Conservation (phyloP, 2,113 vertebrate genomes). For the Oreocharis arfaki region DNA sequence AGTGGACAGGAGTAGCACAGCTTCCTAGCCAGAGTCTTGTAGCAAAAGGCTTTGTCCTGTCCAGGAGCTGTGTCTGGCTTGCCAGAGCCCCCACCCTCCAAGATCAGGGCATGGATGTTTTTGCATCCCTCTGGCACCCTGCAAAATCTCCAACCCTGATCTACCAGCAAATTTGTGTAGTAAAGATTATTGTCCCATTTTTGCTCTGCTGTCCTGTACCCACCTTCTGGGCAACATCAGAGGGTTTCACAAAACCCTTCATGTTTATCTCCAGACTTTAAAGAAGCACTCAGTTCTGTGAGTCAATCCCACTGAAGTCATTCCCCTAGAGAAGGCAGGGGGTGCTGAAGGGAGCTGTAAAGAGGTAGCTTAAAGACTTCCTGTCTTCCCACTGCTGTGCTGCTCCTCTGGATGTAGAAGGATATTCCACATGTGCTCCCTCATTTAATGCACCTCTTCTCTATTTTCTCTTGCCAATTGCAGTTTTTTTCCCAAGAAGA, state of each 20-base stretch:
- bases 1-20: neutral
- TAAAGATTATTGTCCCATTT: neutral
- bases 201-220: neutral
- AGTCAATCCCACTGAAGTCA: neutral
- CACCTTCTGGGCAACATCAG: fast-evolving
- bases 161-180: neutral
- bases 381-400: neutral
- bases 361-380: neutral
- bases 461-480: neutral
- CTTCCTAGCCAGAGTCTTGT: neutral
- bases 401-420: neutral
- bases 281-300: neutral
- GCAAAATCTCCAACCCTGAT: neutral
- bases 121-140: neutral
- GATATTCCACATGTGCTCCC: neutral
- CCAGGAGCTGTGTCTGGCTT: neutral
- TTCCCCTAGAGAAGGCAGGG: neutral
- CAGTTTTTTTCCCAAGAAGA: neutral
- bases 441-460: neutral
- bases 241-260: neutral
- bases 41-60: neutral
- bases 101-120: neutral
- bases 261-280: neutral
- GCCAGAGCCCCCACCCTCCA: neutral
- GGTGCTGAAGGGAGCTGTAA: neutral